Evolutionary conservation across 2,113 vertebrate genomes (phyloP).

Genomic region (Sardina pilchardus): DNA sequence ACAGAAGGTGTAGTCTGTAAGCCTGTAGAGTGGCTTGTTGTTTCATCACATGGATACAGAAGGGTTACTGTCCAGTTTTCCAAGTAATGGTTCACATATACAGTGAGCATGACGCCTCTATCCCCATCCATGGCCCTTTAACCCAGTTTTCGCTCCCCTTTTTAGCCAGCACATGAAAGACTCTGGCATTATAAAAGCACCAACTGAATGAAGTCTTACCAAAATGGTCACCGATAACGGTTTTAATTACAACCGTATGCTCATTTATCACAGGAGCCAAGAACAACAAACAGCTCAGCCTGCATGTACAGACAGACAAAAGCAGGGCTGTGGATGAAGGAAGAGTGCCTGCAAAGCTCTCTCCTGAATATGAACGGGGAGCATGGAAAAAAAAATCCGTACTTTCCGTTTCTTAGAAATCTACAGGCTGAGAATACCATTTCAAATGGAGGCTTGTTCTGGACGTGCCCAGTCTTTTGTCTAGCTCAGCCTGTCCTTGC

Average conservation of each 20-base stretch:
- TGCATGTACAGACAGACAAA: background rate
- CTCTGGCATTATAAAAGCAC: background rate
- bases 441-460: background rate
- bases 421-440: background rate
- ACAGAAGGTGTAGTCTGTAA: too few relatives aligned
- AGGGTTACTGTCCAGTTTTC: background rate
- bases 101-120: background rate
- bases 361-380: background rate
- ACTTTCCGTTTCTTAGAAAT: background rate
- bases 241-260: constrained; percentile 6
- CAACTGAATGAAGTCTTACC: background rate
- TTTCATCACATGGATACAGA: background rate
- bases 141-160: background rate
- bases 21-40: too few relatives aligned
- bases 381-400: background rate
- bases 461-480: background rate
- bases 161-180: background rate
- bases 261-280: background rate
- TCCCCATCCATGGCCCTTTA: background rate
- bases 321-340: background rate
- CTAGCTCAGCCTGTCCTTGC: background rate
- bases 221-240: background rate
- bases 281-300: background rate
- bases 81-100: background rate
- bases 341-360: background rate